Evolutionary conservation across 2,888 invertebrate genomes (phyloP).

Genomic region (Cryptocheilus praepositus): DNA sequence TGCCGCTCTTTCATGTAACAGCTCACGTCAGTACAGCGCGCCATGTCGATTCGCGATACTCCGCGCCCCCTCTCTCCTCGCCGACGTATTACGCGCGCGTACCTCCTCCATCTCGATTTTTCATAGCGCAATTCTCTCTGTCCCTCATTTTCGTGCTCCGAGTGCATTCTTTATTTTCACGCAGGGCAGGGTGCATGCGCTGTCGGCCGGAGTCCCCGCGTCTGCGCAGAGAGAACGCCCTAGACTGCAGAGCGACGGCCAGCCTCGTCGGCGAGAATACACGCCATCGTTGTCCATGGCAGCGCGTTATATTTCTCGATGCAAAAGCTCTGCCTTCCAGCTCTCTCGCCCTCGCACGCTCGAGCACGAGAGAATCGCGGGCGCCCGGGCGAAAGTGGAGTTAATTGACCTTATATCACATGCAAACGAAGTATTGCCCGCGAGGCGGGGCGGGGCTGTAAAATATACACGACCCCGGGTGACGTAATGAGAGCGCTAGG

Average conservation of each 20-base stretch:
- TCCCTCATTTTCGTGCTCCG: conserved; percentile 2
- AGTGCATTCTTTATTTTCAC: conserved; percentile 5
- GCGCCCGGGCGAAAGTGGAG: conserved; percentile 27
- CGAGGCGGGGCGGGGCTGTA: conserved; percentile 8
- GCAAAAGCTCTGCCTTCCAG: too few species aligned
- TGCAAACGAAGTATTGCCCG: conserved; percentile 13
- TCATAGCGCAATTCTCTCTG: conserved; percentile 1
- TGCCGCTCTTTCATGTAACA: too few species aligned
- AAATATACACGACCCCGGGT: conserved; percentile 27
- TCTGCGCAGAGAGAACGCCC: too few species aligned
- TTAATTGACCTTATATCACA: conserved; percentile 35
- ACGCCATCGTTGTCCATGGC: too few species aligned
- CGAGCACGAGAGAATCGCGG: neutral
- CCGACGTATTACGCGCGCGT: neutral
- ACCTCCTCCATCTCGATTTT: too few species aligned
- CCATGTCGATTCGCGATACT: too few species aligned
- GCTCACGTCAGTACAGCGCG: too few species aligned
- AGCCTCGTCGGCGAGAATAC: too few species aligned
- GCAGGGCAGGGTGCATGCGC: neutral
- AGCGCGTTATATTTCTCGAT: too few species aligned
- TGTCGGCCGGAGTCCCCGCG: too few species aligned
- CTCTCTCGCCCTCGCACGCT: too few species aligned
- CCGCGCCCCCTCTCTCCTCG: neutral
- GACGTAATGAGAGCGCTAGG: conserved; percentile 29
- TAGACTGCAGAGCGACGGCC: too few species aligned